Evolutionary conservation across 2,888 invertebrate genomes (phyloP).

Genomic region (Scaptomyza parva): DNA sequence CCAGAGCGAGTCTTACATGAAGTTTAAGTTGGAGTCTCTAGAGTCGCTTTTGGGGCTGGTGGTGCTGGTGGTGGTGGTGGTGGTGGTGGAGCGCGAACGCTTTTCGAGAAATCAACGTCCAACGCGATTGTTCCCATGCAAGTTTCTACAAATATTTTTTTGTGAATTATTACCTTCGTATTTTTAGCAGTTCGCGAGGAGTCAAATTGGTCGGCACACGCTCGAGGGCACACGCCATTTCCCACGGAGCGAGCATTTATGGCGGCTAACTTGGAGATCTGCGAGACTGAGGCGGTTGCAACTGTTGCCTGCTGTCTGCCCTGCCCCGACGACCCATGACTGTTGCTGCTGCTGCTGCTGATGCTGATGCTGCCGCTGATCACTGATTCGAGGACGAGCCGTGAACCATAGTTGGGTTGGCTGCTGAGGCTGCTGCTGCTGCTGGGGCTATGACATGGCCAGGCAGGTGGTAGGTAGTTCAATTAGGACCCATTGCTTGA

Average conservation of each 20-base stretch:
- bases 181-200: constrained; percentile 85
- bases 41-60: constrained; percentile 29
- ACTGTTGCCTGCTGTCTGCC: constrained; percentile 36
- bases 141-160: constrained; percentile 83
- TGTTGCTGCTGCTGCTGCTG: constrained; percentile 21
- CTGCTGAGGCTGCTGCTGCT: constrained; percentile 2
- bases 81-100: constrained; percentile 70
- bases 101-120: constrained; percentile 81
- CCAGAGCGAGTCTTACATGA: constrained; percentile 55
- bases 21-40: constrained; percentile 37
- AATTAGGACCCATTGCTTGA: constrained; percentile 60
- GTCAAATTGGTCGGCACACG: constrained; percentile 87
- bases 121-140: constrained; percentile 84
- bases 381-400: constrained; percentile 62
- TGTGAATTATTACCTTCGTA: constrained; percentile 85
- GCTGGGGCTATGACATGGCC: constrained; percentile 38
- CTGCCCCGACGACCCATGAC: constrained; percentile 58
- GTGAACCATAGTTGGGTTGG: constrained; percentile 19
- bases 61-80: constrained; percentile 30
- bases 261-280: constrained; percentile 44
- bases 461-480: constrained; percentile 71
- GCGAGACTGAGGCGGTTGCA: constrained; percentile 22
- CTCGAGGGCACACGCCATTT: constrained; percentile 88
- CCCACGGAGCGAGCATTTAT: constrained; percentile 86
- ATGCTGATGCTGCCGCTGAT: constrained; percentile 45